A percentile compares a stretch with the other conserved stretches of the same genome.
Conservation (phyloP, 2,888 invertebrate genomes). For the Diadegma fenestrale region DNA sequence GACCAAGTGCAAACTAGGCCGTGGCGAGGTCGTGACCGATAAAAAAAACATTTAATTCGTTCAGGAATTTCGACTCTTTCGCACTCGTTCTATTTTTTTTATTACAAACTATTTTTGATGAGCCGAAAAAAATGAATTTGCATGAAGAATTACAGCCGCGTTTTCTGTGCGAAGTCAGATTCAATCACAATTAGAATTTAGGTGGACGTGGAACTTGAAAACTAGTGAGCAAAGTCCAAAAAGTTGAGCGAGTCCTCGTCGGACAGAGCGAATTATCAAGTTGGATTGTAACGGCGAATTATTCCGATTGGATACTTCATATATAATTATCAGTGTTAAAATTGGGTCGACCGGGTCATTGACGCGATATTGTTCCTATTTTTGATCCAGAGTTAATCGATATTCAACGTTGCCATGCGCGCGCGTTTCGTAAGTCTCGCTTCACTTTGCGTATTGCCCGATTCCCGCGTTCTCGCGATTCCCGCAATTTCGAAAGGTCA, state of each 20-base stretch:
- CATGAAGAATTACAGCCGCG: background rate
- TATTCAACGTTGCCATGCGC: constrained; percentile 40
- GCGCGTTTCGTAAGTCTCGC: background rate
- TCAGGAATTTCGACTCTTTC: background rate
- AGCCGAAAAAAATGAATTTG: background rate
- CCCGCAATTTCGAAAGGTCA: background rate
- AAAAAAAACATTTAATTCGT: constrained; percentile 13
- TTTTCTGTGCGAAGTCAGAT: constrained; percentile 44
- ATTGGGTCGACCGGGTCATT: constrained; percentile 23
- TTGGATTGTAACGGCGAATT: constrained; percentile 1
- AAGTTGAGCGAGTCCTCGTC: background rate
- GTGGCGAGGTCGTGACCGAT: constrained; percentile 57
- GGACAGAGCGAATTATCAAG: background rate
- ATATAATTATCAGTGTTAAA: constrained; percentile 16
- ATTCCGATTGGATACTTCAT: background rate
- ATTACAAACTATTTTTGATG: background rate
- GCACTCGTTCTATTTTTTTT: background rate
- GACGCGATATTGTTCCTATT: constrained; percentile 25
- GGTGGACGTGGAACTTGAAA: constrained; percentile 26
- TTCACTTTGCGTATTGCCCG: background rate
- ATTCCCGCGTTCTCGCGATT: background rate
- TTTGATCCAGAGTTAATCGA: constrained; percentile 24
- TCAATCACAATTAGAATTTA: constrained; percentile 60
- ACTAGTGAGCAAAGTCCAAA: constrained; percentile 22
- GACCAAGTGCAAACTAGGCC: constrained; percentile 66